Conservation (phyloP, 2,797 vertebrate species). For the Cirrhinus molitorella region DNA sequence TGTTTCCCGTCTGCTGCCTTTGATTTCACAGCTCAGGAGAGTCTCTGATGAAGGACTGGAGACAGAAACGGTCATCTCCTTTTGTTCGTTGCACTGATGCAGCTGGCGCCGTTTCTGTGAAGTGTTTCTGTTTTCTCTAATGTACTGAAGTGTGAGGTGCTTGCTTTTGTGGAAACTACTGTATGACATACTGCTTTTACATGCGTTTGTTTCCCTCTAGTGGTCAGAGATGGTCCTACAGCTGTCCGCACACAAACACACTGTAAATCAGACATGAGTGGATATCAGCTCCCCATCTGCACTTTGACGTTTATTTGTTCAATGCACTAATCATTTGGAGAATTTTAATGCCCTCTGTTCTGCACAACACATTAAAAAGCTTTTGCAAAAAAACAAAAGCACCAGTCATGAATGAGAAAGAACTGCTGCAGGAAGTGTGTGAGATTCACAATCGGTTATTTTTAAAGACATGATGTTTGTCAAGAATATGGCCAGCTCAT, state of each 20-base stretch:
- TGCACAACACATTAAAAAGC: slow-evolving; percentile 18
- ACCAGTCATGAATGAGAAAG: neutral
- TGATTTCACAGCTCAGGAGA: neutral
- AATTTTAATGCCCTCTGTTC: neutral
- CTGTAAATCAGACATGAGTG: neutral
- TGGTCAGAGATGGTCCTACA: slow-evolving; percentile 23
- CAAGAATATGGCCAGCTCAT: neutral
- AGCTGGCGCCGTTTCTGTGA: neutral
- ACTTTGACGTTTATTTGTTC: neutral
- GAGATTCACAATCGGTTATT: neutral
- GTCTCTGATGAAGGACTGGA: slow-evolving; percentile 19
- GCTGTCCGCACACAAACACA: neutral
- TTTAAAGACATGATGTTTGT: neutral
- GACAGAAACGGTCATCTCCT: neutral
- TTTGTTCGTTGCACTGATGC: neutral
- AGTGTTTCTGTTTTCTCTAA: slow-evolving; percentile 14
- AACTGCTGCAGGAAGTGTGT: neutral
- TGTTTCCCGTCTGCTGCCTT: neutral
- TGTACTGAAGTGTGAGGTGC: slow-evolving; percentile 17
- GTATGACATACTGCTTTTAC: neutral
- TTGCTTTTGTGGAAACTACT: slow-evolving; percentile 28
- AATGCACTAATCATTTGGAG: slow-evolving; percentile 11
- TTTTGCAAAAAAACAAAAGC: neutral
- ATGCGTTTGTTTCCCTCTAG: slow-evolving; percentile 36
- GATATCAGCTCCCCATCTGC: neutral